These are phyloP conservation scores for Monopis laevigella DNA, from an alignment of 2,888 invertebrate species.

Conservation along the genomic window DNA sequence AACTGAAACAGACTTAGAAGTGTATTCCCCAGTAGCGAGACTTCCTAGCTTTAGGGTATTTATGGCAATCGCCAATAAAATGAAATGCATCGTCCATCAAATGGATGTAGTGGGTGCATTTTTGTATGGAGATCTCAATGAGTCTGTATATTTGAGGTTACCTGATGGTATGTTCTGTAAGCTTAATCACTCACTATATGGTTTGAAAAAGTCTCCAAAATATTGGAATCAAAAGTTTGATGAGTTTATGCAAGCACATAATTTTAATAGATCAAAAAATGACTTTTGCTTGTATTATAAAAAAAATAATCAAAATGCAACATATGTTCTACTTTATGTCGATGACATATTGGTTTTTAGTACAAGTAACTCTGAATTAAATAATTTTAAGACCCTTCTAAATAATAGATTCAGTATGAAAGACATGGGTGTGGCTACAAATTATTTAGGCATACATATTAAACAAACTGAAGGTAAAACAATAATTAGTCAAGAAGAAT, in stretches of 20 bases:
- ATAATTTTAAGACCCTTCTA: not conserved
- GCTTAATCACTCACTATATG: conserved; percentile 11
- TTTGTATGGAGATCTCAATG: conserved; percentile 18
- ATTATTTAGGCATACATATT: not conserved
- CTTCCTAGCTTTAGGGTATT: conserved; percentile 21
- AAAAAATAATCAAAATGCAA: conserved; percentile 5
- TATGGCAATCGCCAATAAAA: conserved; percentile 19
- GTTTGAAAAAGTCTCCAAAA: conserved; percentile 11
- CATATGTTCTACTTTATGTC: conserved; percentile 2
- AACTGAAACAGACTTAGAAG: not conserved
- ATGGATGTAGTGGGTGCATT: conserved; percentile 20
- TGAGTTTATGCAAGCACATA: not conserved
- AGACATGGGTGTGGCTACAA: not conserved
- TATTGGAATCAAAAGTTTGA: conserved; percentile 14
- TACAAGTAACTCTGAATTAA: not conserved
- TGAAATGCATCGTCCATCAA: conserved; percentile 14
- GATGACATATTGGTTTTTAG: conserved; percentile 2
- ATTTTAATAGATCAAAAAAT: conserved; percentile 9
- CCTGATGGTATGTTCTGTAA: conserved; percentile 10
- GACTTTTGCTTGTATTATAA: conserved; percentile 13
- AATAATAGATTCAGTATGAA: not conserved
- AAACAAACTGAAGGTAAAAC: not conserved
- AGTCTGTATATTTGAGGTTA: conserved; percentile 16
- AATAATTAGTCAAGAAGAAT: not conserved
- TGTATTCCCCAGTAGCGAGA: conserved; percentile 22